Evolutionary conservation across 92 coral and sea anemone genomes (phyloP).

Genomic region (Nematostella vectensis): DNA sequence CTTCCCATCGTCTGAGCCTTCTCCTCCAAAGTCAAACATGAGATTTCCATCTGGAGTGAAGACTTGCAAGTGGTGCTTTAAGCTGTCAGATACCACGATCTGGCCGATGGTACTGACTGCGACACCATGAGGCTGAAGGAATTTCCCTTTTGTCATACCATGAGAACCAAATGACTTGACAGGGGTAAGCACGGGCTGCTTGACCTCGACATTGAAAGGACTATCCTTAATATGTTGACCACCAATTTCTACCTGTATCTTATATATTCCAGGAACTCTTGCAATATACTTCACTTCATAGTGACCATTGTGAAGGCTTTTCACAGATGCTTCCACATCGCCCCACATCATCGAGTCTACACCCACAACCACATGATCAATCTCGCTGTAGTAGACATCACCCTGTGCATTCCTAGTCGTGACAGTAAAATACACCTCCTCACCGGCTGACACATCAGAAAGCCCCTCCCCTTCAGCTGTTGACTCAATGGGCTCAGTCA

Average conservation of each 20-base stretch:
- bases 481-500: constrained; percentile 67
- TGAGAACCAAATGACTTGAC: constrained; percentile 85
- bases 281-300: constrained; percentile 68
- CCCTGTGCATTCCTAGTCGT: constrained; percentile 83
- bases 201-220: constrained; percentile 67
- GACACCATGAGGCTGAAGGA: constrained; percentile 82
- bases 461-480: constrained; percentile 72
- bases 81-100: constrained; percentile 75
- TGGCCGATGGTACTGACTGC: constrained; percentile 56
- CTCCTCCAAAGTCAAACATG: constrained; percentile 66
- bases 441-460: constrained; percentile 68
- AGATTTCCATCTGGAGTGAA: constrained; percentile 68
- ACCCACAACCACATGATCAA: constrained; percentile 74
- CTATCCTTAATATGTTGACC: constrained; percentile 66
- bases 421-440: constrained; percentile 62
- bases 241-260: constrained; percentile 66
- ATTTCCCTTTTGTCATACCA: constrained; percentile 52
- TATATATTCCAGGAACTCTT: constrained; percentile 62
- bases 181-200: constrained; percentile 68
- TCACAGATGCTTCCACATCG: constrained; percentile 50
- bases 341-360: constrained; percentile 90
- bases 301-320: constrained; percentile 59
- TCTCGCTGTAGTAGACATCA: constrained; percentile 73
- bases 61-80: constrained; percentile 77
- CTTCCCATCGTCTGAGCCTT: constrained; percentile 66